These are phyloP conservation scores for Dermatemys mawii DNA, from an alignment of 2,113 vertebrate species.

Conservation along the genomic window DNA sequence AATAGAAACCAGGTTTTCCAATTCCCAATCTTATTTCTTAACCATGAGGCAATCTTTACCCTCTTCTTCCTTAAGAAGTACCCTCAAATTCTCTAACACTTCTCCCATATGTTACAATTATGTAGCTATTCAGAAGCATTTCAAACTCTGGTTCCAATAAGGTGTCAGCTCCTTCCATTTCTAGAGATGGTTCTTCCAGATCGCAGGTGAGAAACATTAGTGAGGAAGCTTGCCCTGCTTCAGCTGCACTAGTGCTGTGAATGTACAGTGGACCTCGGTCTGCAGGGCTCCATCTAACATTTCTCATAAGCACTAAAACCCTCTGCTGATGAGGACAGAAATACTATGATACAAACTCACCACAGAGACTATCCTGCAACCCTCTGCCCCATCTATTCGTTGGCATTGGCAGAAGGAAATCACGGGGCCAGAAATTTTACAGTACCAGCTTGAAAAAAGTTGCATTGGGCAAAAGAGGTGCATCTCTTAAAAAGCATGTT, in stretches of 20 bases:
- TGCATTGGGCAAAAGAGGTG: background rate
- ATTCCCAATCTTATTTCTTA: background rate
- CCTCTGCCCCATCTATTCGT: background rate
- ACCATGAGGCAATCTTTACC: background rate
- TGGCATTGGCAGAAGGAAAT: background rate
- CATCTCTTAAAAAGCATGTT: background rate
- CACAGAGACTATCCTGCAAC: background rate
- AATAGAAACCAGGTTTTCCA: background rate
- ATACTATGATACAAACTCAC: background rate
- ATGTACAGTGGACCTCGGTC: background rate
- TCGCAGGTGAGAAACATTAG: background rate
- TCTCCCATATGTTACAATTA: background rate
- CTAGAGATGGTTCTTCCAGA: background rate
- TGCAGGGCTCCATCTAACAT: background rate
- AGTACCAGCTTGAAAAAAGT: background rate
- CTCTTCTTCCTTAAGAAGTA: background rate
- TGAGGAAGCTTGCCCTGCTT: background rate
- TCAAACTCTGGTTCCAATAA: background rate
- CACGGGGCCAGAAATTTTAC: background rate
- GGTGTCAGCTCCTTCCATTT: background rate
- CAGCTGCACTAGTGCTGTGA: background rate
- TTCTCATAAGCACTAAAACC: background rate
- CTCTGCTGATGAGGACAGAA: background rate
- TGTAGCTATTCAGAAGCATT: background rate
- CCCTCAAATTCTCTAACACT: background rate